Evolutionary conservation across 2,888 invertebrate genomes (phyloP), one percentile per base, ranked within the genome.

Genomic region (Parnassius smintheus): DNA sequence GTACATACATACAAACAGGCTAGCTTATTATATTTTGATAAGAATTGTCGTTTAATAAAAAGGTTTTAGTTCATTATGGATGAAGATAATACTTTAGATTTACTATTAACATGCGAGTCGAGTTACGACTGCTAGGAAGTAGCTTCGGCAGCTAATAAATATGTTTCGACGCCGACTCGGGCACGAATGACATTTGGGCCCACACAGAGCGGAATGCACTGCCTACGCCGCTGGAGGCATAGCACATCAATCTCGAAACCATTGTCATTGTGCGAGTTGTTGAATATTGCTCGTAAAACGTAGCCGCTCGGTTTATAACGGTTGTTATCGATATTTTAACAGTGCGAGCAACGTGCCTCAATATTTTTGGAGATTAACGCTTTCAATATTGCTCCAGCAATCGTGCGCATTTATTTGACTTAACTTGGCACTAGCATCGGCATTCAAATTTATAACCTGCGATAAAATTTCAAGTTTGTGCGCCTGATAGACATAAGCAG

Each of bases 191-290:
- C 75, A 77, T 78, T 66, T 71, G 74, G 73, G 83, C 85, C 86
- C 83, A 86, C 85, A 79, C 76, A 70, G 72, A 65, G 64, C 66
- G 85, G 86, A 81, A 86, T 85, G 83, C 73, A 70, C 84, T 77
- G 75, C 87, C 86, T 86, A 87, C 87, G 82, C 85, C 75, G 73
- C 72, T 75, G 66, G 62, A 64, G 68, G 68, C 68, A 69, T 65
- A 68, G 72, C 67, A 67, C 75, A 80, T 80, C 80, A 79, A 80
- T 80, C 80, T 75, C 65, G 59, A 9, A 67, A 61, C 70, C 71
- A 73, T 75, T 74, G 74, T 74, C 70, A 71, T 65, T 68, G 72
- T 70, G 51, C 56, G 61, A 69, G 66, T 65, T 59, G 56, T 63
- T 56, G 22, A 44, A 45, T 59, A 55, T 52, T 66, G 70, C 55